These are phyloP conservation scores for Chelonus formosanus DNA, from an alignment of 2,888 invertebrate species.

Conservation along the genomic window DNA sequence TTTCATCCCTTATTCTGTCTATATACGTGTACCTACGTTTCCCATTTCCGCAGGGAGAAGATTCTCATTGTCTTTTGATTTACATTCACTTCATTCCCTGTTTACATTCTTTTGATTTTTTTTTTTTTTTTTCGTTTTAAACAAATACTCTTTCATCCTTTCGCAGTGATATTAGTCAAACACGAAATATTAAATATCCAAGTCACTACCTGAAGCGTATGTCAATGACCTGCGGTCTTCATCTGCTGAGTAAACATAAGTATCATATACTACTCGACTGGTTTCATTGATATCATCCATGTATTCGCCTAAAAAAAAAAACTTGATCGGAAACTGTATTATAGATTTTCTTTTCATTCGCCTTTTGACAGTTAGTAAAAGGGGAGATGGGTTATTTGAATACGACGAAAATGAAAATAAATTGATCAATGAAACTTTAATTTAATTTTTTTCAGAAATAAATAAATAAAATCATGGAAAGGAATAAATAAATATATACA, in stretches of 20 bases:
- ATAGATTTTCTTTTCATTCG: too few relatives aligned
- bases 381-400: too few relatives aligned
- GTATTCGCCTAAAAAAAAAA: too few relatives aligned
- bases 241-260: slow-evolving; percentile 11
- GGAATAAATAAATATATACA: too few relatives aligned
- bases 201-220: not conserved
- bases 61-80: slow-evolving; percentile 17
- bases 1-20: not conserved
- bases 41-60: slow-evolving; percentile 21
- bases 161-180: slow-evolving; percentile 35
- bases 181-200: slow-evolving; percentile 39
- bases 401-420: too few relatives aligned
- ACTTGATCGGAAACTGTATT: too few relatives aligned
- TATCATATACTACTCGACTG: too few relatives aligned
- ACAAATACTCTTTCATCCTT: slow-evolving; percentile 35
- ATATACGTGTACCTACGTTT: slow-evolving; percentile 8
- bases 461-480: too few relatives aligned
- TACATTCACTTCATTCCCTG: slow-evolving; percentile 3
- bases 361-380: too few relatives aligned
- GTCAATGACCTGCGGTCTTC: slow-evolving; percentile 3
- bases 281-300: too few relatives aligned
- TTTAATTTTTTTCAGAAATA: too few relatives aligned
- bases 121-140: slow-evolving; percentile 32
- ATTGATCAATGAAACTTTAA: too few relatives aligned
- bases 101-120: slow-evolving; percentile 25